A percentile compares a stretch with the other conserved stretches of the same genome.
phyloP scores from a whole-genome alignment of 1,140 invertebrate species.

The Pissodes strobi region DNA sequence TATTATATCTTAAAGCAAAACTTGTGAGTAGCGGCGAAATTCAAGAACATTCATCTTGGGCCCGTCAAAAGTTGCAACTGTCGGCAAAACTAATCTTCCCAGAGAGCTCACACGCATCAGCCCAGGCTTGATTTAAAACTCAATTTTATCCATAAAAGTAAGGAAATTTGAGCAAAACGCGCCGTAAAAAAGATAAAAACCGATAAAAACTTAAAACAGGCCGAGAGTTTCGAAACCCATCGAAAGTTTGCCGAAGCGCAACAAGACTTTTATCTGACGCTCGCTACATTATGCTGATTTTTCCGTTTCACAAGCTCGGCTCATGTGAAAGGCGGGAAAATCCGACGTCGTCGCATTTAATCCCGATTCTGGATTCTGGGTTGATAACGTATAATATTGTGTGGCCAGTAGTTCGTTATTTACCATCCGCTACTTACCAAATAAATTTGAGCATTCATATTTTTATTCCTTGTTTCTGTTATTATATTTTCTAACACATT shows the following conservation, averaged over 20 bases:
- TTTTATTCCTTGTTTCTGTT: too few relatives aligned
- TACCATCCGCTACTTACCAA: too few relatives aligned
- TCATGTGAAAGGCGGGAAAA: not conserved
- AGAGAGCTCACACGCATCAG: conserved; percentile 9
- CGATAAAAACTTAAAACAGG: conserved; percentile 31
- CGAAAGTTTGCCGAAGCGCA: conserved; percentile 31
- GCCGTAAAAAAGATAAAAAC: conserved; percentile 31
- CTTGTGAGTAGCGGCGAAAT: too few relatives aligned
- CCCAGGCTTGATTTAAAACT: conserved; percentile 22
- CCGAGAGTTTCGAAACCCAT: conserved; percentile 27
- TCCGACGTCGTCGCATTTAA: conserved; percentile 4
- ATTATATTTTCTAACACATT: too few relatives aligned
- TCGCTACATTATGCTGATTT: conserved; percentile 36
- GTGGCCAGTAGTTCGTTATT: too few relatives aligned
- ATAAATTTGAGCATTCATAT: too few relatives aligned
- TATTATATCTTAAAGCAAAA: too few relatives aligned
- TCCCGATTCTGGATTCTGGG: too few relatives aligned
- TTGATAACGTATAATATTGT: too few relatives aligned
- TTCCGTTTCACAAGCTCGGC: conserved; percentile 15
- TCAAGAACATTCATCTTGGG: not conserved
- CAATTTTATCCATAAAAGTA: conserved; percentile 29
- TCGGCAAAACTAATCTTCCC: conserved; percentile 6
- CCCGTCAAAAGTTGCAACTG: not conserved
- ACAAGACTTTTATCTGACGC: conserved; percentile 33
- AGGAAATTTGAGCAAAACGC: conserved; percentile 7